Percentiles rank a stretch among this genome's conserved stretches.
Conservation (phyloP, 1,140 invertebrate species). For the Drosophila pectinifera region DNA sequence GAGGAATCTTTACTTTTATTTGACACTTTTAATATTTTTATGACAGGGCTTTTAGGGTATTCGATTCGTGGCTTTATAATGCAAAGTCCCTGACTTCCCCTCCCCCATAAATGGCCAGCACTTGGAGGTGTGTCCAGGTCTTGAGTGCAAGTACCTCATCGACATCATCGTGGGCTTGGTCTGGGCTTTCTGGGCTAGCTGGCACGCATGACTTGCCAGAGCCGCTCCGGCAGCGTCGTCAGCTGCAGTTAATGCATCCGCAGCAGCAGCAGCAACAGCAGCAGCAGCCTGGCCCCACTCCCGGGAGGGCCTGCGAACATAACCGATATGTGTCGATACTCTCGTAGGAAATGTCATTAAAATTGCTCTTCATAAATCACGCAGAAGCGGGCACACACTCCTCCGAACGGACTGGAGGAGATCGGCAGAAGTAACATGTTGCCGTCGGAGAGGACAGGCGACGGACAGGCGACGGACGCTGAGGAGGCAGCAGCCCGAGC, state of each 20-base stretch:
- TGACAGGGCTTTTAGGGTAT: too few species aligned
- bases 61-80: neutral
- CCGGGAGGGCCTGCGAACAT: slow-evolving; percentile 17
- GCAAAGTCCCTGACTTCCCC: neutral
- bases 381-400: slow-evolving; percentile 58
- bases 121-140: slow-evolving; percentile 58
- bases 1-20: too few species aligned
- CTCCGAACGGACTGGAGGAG: slow-evolving; percentile 7
- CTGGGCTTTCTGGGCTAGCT: slow-evolving; percentile 23
- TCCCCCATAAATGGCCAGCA: neutral
- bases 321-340: slow-evolving; percentile 72
- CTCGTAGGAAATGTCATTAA: slow-evolving; percentile 83
- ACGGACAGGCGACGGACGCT: slow-evolving; percentile 19
- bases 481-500: slow-evolving; percentile 62
- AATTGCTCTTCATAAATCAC: slow-evolving; percentile 84
- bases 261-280: slow-evolving; percentile 13
- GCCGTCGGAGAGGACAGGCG: slow-evolving; percentile 16
- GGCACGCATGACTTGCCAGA: slow-evolving; percentile 72
- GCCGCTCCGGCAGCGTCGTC: slow-evolving; percentile 30
- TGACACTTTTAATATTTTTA: neutral
- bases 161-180: slow-evolving; percentile 7
- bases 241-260: slow-evolving; percentile 49
- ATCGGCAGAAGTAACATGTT: slow-evolving; percentile 41
- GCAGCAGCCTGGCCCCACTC: slow-evolving; percentile 40
- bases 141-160: slow-evolving; percentile 39